A percentile compares a stretch with the other conserved stretches of the same genome.
These are phyloP conservation scores for Brachionus plicatilis DNA, from an alignment of 1,140 invertebrate genomes.

Conservation along the genomic window DNA sequence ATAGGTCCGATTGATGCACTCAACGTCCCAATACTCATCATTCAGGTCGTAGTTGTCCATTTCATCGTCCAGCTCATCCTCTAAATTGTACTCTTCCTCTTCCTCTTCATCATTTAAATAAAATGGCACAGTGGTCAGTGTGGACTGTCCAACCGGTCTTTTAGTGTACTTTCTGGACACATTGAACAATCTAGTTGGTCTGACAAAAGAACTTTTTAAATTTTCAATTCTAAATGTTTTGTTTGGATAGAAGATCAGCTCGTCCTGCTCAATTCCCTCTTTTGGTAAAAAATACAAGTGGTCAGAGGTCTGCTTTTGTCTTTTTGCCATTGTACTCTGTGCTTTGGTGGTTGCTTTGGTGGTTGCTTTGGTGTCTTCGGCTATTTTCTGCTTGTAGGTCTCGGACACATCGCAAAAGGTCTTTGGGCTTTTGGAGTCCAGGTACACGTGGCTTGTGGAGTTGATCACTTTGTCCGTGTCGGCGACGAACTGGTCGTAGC, in stretches of 20 bases:
- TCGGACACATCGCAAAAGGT: conserved; percentile 29
- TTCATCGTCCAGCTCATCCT: neutral
- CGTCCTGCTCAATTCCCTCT: neutral
- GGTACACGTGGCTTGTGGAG: conserved; percentile 3
- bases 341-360: neutral
- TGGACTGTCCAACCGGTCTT: neutral
- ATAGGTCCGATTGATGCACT: conserved; percentile 18
- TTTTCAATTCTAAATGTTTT: neutral
- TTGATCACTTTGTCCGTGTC: conserved; percentile 32
- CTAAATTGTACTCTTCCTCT: neutral
- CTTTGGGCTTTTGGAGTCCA: conserved; percentile 20
- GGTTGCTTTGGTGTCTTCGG: neutral
- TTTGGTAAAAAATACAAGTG: neutral
- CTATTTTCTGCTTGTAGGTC: neutral
- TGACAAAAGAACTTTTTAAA: neutral
- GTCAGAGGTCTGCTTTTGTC: neutral
- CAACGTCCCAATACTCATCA: conserved; percentile 6
- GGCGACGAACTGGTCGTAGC: neutral
- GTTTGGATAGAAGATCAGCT: neutral
- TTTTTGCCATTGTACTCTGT: neutral
- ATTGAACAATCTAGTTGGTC: neutral
- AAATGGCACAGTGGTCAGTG: neutral
- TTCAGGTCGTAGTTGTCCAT: neutral
- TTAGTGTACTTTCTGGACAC: neutral
- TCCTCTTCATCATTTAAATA: neutral